Evolutionary conservation across 2,113 vertebrate genomes (phyloP).

Genomic region (Tachuris rubrigastra): DNA sequence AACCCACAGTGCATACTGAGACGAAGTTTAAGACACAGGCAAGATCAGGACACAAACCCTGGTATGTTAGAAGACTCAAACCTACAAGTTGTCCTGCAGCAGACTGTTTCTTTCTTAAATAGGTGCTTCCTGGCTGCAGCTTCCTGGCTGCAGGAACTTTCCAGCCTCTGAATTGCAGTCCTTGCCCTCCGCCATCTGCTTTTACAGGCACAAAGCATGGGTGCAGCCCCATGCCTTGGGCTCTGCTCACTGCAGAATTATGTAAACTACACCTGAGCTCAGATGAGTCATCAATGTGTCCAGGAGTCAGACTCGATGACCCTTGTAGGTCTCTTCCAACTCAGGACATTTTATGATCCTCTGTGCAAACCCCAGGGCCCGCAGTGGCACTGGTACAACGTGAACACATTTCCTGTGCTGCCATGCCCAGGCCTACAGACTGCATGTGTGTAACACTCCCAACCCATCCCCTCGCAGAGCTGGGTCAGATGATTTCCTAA

Average conservation of each 20-base stretch:
- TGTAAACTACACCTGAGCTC: not conserved
- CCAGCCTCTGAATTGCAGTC: not conserved
- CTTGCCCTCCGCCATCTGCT: not conserved
- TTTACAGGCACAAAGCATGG: rapidly evolving
- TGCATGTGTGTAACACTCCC: rapidly evolving
- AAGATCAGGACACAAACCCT: not conserved
- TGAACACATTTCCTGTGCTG: rapidly evolving
- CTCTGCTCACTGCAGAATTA: not conserved
- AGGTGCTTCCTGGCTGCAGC: not conserved
- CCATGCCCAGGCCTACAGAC: not conserved
- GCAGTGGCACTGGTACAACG: rapidly evolving
- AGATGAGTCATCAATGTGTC: rapidly evolving
- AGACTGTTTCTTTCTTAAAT: not conserved
- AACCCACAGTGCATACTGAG: not conserved
- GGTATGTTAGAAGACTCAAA: not conserved
- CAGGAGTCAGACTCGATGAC: not conserved
- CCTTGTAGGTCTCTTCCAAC: not conserved
- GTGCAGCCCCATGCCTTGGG: rapidly evolving
- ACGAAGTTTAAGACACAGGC: not conserved
- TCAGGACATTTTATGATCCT: not conserved
- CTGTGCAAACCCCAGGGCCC: not conserved
- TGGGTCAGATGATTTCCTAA: not conserved
- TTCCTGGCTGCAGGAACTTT: not conserved
- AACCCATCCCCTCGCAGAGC: not conserved
- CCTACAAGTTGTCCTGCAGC: not conserved